These are phyloP conservation scores for Pao palembangensis DNA, from an alignment of 2,113 vertebrate genomes.

Conservation along the genomic window DNA sequence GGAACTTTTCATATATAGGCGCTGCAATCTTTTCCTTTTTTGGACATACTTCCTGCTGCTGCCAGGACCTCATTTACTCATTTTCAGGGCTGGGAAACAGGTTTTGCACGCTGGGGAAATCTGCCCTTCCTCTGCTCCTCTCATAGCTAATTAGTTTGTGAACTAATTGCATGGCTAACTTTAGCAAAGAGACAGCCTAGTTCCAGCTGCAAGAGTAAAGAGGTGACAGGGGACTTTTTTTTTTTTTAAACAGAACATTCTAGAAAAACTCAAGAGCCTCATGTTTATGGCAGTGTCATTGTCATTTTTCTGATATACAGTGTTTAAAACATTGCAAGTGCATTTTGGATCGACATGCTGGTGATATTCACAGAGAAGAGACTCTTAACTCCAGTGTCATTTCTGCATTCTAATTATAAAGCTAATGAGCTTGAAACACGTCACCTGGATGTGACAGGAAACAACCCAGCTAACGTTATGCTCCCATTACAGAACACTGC, in stretches of 20 bases:
- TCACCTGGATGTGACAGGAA: too few species aligned
- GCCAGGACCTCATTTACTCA: conserved; percentile 57
- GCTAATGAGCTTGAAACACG: neutral
- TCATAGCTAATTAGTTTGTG: conserved; percentile 74
- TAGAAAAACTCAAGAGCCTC: conserved; percentile 11
- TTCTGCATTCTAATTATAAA: neutral
- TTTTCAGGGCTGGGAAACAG: conserved; percentile 53
- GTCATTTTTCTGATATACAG: too few species aligned
- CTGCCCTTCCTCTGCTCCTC: conserved; percentile 54
- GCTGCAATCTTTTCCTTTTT: neutral
- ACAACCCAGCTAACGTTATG: too few species aligned
- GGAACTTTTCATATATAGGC: too few species aligned
- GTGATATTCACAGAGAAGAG: too few species aligned
- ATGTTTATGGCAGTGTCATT: neutral
- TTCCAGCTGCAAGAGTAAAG: conserved; percentile 51
- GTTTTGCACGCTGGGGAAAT: conserved; percentile 63
- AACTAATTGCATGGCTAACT: conserved; percentile 78
- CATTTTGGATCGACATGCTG: too few species aligned
- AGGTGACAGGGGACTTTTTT: conserved; percentile 26
- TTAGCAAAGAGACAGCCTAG: conserved; percentile 68
- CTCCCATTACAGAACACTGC: too few species aligned
- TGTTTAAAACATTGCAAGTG: too few species aligned
- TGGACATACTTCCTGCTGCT: conserved; percentile 32
- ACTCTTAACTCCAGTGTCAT: neutral
- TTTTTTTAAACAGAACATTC: conserved; percentile 42